Evolutionary conservation across 1,140 invertebrate genomes (phyloP).

Genomic region (Liolophura sinensis): DNA sequence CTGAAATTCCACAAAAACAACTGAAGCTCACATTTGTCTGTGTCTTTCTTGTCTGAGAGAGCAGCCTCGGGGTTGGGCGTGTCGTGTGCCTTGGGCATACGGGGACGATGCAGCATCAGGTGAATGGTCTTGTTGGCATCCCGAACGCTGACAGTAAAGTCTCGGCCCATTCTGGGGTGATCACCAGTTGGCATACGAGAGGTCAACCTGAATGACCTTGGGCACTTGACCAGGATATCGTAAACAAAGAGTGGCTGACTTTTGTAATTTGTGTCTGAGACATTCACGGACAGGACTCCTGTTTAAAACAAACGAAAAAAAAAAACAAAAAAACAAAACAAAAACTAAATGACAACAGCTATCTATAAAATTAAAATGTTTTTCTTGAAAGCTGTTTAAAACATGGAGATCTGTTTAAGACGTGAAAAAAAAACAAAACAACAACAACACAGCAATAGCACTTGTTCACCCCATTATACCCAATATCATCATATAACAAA

Average conservation of each 20-base stretch:
- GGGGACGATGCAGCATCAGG: constrained; percentile 27
- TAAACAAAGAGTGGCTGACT: constrained; percentile 28
- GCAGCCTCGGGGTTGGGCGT: no score
- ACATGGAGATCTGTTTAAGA: no score
- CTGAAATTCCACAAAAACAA: no score
- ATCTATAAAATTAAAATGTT: no score
- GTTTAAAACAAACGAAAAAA: not conserved
- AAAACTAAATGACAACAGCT: not conserved
- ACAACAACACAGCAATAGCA: no score
- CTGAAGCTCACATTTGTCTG: no score
- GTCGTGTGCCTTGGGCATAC: no score
- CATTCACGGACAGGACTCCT: constrained; percentile 35
- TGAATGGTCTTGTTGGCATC: constrained; percentile 25
- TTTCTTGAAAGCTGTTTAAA: no score
- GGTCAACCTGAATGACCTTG: constrained; percentile 27
- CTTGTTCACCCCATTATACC: no score
- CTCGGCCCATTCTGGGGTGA: constrained; percentile 23
- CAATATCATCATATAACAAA: no score
- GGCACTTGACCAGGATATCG: constrained; percentile 36
- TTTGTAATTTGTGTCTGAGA: constrained; percentile 32
- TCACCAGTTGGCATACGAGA: constrained; percentile 37
- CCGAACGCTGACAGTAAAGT: constrained; percentile 26
- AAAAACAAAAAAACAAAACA: not conserved
- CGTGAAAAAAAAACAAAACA: no score
- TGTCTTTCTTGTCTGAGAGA: no score